Evolutionary conservation across 2,888 invertebrate genomes (phyloP).

Genomic region (Hypomecis atomaria): DNA sequence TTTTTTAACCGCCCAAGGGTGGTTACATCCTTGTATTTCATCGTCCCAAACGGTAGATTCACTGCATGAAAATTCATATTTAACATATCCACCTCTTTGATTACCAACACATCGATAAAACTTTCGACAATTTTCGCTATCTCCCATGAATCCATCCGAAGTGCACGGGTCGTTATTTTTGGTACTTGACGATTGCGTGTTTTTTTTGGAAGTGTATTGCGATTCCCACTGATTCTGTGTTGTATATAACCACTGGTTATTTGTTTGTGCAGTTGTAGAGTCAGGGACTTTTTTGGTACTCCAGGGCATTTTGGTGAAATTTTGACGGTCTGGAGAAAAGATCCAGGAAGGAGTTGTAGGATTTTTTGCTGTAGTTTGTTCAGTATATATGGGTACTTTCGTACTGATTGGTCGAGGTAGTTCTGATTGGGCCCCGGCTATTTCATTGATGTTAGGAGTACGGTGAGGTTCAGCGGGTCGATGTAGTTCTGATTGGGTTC

Average conservation of each 20-base stretch:
- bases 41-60: constrained; percentile 92
- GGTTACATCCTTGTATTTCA: constrained; percentile 88
- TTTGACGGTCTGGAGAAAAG: constrained; percentile 24
- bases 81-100: constrained; percentile 85
- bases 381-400: constrained; percentile 46
- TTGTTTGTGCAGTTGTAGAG: constrained; percentile 23
- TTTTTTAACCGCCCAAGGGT: constrained; percentile 85
- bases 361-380: constrained; percentile 33
- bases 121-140: constrained; percentile 89
- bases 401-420: constrained; percentile 67
- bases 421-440: constrained; percentile 63
- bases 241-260: constrained; percentile 38
- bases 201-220: constrained; percentile 27
- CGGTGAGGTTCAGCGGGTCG: constrained; percentile 48
- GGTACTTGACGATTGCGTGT: constrained; percentile 25
- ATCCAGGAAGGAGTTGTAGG: constrained; percentile 16
- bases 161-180: constrained; percentile 72
- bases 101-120: constrained; percentile 91
- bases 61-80: constrained; percentile 90
- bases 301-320: constrained; percentile 19
- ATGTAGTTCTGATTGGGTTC: constrained; percentile 59
- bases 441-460: constrained; percentile 73
- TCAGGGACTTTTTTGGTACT: constrained; percentile 8
- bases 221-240: constrained; percentile 12
- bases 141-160: constrained; percentile 90